Base-by-base conservation (phyloP, 2,797 vertebrate species). In the Salmo trutta region DNA sequence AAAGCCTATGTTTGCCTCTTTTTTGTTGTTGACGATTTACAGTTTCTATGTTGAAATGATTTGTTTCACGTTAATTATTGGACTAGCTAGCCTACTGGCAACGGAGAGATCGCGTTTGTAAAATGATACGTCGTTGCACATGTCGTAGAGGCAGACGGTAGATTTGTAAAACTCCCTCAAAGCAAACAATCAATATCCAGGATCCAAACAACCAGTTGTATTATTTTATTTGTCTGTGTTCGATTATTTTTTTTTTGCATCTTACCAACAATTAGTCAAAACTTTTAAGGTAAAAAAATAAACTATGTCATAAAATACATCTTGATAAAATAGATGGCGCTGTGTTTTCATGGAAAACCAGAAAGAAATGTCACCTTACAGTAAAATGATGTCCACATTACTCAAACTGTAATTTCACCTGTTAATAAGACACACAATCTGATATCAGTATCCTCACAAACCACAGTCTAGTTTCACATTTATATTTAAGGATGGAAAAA, bases 241-340 rank as follows among this genome's bases (percentile, higher is more conserved):
- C 5, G 71, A 17, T 56, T 33, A 24, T 33, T 5, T 29, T 94
- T 95, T 95, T 94, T 95, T 95, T 95, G 94, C 87, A 89, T 88
- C 83, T 83, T 85, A 88, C 89, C 56, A 84, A 80, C 82, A 78
- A 83, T 59, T 59, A 7, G 77, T 79, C 93, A 93, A 90, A 94
- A 94, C 95, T 94, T 89, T 91, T 92, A 94, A 95, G 92, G 95
- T 97, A 96, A 94, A 97, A 97, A 97, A 97, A 97, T 97, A 97
- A 97, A 96, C 96, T 96, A 96, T 97, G 95, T 96, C 94, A 95
- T 96, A 95, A 95, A 96, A 96, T 96, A 93, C 95, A 86, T 96
- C 92, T 96, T 91, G 94, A 95, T 95, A 97, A 96, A 97, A 96
- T 96, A 96, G 89, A 92, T 93, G 94, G 95, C 93, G 92, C 94